Conservation (phyloP, 2,888 invertebrate species). For the Perizoma flavofasciatum region DNA sequence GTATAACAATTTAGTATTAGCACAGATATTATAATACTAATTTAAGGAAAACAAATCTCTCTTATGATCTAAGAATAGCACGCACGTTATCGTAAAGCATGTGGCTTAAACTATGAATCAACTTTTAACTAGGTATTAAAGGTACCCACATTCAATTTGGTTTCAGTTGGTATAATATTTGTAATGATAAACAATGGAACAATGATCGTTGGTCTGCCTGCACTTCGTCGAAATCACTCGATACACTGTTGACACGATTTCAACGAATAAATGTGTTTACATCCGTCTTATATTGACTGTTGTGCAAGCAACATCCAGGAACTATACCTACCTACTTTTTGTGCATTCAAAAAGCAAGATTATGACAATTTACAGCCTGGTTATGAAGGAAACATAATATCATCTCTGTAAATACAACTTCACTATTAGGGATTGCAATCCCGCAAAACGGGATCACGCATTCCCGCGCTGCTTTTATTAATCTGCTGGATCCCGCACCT, state of each 20-base stretch:
- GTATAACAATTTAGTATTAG: too few species aligned
- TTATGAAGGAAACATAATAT: too few species aligned
- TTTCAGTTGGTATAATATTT: constrained; percentile 58
- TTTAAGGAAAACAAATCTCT: constrained; percentile 47
- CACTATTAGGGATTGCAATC: too few species aligned
- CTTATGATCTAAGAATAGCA: constrained; percentile 63
- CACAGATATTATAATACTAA: too few species aligned
- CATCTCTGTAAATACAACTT: too few species aligned
- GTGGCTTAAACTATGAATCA: constrained; percentile 52
- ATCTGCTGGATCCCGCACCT: too few species aligned
- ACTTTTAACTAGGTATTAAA: constrained; percentile 36
- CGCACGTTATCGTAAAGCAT: constrained; percentile 59
- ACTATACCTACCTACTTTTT: background rate
- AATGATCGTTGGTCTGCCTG: constrained; percentile 53
- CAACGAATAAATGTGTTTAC: constrained; percentile 12
- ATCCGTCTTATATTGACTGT: constrained; percentile 1
- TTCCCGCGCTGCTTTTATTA: too few species aligned
- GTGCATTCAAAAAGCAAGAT: background rate
- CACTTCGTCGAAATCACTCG: constrained; percentile 29
- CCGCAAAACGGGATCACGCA: too few species aligned
- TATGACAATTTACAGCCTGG: too few species aligned
- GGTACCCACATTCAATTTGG: constrained; percentile 70
- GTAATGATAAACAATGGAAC: constrained; percentile 64
- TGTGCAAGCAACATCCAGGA: background rate
- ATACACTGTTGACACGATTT: constrained; percentile 11